A percentile compares a stretch with the other conserved stretches of the same genome.
Conservation (phyloP, 2,113 vertebrate species). For the Meles meles region DNA sequence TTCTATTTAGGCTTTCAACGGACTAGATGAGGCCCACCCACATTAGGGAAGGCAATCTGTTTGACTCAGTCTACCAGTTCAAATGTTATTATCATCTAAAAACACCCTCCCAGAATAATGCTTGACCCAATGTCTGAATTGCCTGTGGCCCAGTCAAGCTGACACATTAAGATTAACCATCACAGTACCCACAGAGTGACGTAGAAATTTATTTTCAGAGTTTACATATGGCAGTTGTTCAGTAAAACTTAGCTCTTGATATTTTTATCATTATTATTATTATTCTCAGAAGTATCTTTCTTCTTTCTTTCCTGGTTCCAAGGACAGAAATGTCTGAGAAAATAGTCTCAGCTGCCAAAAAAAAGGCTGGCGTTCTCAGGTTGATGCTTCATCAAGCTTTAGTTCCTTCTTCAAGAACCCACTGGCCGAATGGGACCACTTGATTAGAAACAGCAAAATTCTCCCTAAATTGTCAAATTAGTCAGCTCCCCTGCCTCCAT, state of each 20-base stretch:
- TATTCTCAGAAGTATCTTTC: neutral
- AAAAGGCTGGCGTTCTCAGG: neutral
- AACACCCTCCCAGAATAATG: neutral
- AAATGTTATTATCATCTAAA: neutral
- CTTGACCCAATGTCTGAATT: neutral
- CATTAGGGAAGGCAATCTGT: neutral
- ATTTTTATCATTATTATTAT: neutral
- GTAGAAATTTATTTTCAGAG: neutral
- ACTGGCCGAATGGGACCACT: neutral
- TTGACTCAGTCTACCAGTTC: neutral
- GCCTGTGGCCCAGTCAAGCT: neutral
- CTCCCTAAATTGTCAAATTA: neutral
- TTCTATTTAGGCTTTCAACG: neutral
- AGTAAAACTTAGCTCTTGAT: neutral
- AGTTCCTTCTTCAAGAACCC: neutral
- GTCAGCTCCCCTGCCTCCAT: neutral
- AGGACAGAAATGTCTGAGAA: neutral
- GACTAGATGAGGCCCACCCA: neutral
- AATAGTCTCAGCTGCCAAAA: neutral
- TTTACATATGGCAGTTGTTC: neutral
- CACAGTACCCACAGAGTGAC: neutral
- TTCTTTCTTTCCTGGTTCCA: neutral
- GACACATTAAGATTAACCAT: neutral
- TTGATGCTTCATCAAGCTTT: neutral
- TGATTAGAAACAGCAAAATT: neutral